Conservation (phyloP, 2,888 invertebrate species). For the Stomorhina lunata region DNA sequence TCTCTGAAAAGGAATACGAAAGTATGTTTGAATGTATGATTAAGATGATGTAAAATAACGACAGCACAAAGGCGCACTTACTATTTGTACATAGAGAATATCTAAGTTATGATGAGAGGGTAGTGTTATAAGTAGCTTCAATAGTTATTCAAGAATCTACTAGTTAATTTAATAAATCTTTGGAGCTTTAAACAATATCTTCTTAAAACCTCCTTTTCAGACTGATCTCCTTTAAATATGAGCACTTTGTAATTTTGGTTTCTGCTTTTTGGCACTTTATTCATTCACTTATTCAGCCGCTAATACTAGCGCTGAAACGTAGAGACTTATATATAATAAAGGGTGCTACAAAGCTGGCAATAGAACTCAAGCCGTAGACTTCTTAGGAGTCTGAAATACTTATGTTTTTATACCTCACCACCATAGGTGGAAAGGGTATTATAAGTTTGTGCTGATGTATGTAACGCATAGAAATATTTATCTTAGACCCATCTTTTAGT, state of each 20-base stretch:
- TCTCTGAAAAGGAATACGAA: background rate
- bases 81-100: too few species aligned
- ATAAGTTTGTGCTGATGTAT: too few species aligned
- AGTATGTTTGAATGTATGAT: too few species aligned
- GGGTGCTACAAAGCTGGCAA: too few species aligned
- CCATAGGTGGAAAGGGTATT: too few species aligned
- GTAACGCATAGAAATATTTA: too few species aligned
- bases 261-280: background rate
- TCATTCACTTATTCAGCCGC: background rate
- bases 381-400: too few species aligned
- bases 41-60: background rate
- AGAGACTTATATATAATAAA: background rate
- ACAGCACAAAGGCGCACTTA: background rate
- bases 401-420: too few species aligned
- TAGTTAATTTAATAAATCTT: too few species aligned
- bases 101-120: background rate
- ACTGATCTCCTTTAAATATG: background rate
- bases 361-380: too few species aligned
- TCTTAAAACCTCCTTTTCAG: background rate
- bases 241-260: background rate
- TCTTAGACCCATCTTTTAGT: too few species aligned
- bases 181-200: background rate
- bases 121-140: background rate
- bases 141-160: too few species aligned
- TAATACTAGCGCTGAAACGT: background rate